These are phyloP conservation scores for Galerucella nymphaeae DNA, from an alignment of 2,888 invertebrate genomes.

Conservation along the genomic window DNA sequence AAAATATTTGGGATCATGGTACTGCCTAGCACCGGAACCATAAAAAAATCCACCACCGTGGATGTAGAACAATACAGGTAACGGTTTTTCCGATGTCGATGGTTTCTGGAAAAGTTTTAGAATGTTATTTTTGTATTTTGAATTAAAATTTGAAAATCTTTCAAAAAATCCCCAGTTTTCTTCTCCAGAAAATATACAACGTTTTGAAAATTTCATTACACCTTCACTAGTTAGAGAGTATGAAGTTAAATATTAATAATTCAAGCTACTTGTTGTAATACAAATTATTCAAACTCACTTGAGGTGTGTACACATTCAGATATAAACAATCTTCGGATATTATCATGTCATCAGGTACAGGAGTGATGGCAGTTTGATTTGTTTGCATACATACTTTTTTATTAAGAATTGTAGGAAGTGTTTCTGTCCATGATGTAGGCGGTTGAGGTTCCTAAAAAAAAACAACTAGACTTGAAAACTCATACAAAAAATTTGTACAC, in stretches of 20 bases:
- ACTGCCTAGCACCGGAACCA: constrained; percentile 46
- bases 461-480: neutral
- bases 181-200: too few species aligned
- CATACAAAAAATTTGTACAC: neutral
- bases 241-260: too few species aligned
- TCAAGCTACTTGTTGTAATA: too few species aligned
- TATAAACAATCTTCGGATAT: constrained; percentile 50
- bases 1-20: constrained; percentile 51
- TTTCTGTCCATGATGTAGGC: constrained; percentile 44
- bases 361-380: constrained; percentile 32
- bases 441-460: constrained; percentile 46
- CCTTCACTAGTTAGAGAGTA: too few species aligned
- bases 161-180: too few species aligned
- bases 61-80: constrained; percentile 56
- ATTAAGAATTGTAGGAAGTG: constrained; percentile 42
- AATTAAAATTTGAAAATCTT: too few species aligned
- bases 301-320: constrained; percentile 50
- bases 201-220: too few species aligned
- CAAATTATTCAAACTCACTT: constrained; percentile 33
- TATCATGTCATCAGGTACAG: constrained; percentile 30
- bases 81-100: neutral
- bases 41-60: constrained; percentile 54
- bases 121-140: neutral
- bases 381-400: constrained; percentile 45
- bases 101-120: constrained; percentile 33